Base-by-base conservation (phyloP, 2,888 invertebrate genomes). In the Cristatella mucedo region DNA sequence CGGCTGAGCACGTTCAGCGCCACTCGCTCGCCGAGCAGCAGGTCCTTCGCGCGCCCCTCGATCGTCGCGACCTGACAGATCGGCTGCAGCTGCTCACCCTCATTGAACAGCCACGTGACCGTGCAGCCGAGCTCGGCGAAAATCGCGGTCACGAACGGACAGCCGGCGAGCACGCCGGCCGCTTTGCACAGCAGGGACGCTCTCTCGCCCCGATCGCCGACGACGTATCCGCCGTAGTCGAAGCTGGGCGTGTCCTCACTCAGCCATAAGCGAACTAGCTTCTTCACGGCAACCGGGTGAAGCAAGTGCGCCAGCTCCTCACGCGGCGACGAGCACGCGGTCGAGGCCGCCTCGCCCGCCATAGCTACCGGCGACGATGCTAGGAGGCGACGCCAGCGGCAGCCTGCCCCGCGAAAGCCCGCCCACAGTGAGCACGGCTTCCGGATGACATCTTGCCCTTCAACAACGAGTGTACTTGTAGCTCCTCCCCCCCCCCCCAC, bases 81-180 rank as follows among this genome's bases (percentile, higher is more conserved):
- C 2, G 53, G 54, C 29, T 54, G 49, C 21, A 63, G 29, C 24
- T 44, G 48, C 1, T 49, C 44, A 1, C 67, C 66, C 43, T 67
- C 66, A 11, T 48, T 34, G 22, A 44, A 49, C 24, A 50, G 42
- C 67, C 67, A 68, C 7, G 52, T 43, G 4, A 66, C 57, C 4
- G 30, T 38, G 42, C 67, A 63, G 19, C 57, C 58, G 11, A 68
- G 45, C 46, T 63, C 61, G 31, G 54, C 44, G 42, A 66, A 67
- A 1, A 68, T 45, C 6, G 66, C 63, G 40, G 67, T 56, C 30
- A 63, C 56, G 47, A 68, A 68, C 1, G 68, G 68, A 26, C 50
- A 44, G 0, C 68, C 68, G 2, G 67, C 66, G 9, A 68, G 41
- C 16, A 67, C 56, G 1, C 67, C 66, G 6, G 52, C 43, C 38